Percentiles rank a stretch among this genome's conserved stretches.
Evolutionary conservation across 2,797 vertebrate genomes (phyloP).

Genomic region (Myripristis jacobus): DNA sequence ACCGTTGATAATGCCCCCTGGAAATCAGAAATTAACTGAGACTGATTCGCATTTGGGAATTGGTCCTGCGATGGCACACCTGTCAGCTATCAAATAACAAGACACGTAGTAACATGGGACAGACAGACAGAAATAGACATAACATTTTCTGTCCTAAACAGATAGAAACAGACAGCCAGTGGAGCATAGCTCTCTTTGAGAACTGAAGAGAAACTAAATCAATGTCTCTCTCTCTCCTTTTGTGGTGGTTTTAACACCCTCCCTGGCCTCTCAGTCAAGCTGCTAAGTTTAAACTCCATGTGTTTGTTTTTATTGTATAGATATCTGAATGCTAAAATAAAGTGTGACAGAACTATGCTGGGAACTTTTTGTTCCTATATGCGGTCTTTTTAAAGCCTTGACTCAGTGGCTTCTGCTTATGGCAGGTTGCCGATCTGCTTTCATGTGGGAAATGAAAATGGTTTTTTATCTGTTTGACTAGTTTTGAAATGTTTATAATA

Average conservation of each 20-base stretch:
- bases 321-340: not conserved
- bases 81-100: not conserved
- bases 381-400: not conserved
- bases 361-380: not conserved
- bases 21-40: no score
- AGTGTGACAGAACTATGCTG: not conserved
- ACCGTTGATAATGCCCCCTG: no score
- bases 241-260: not conserved
- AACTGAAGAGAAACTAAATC: slow-evolving; percentile 1
- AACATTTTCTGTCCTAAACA: not conserved
- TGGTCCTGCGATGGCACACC: no score
- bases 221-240: not conserved
- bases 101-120: not conserved
- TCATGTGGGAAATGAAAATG: not conserved
- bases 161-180: slow-evolving; percentile 1
- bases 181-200: slow-evolving; percentile 2
- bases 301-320: not conserved
- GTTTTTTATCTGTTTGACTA: not conserved
- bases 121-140: not conserved
- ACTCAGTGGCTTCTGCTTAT: not conserved
- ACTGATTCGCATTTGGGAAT: no score
- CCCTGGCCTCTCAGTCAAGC: not conserved
- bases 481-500: slow-evolving; percentile 10
- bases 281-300: not conserved
- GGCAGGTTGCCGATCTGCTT: not conserved